These are phyloP conservation scores for Eristalinus sepulchralis DNA, from an alignment of 2,888 invertebrate genomes.

Conservation along the genomic window DNA sequence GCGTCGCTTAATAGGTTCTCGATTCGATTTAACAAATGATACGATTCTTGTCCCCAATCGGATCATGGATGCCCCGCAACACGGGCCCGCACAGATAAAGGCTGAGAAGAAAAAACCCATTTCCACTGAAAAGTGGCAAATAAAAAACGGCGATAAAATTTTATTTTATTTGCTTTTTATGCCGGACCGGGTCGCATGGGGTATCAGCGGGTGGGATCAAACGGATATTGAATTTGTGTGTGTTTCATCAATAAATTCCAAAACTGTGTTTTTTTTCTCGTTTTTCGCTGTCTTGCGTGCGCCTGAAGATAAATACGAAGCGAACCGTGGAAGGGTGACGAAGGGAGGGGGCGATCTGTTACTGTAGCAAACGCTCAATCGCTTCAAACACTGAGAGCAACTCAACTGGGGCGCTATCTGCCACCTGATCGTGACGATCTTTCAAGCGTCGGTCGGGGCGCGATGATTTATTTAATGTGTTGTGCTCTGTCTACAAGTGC, in stretches of 20 bases:
- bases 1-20: slow-evolving; percentile 49
- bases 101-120: slow-evolving; percentile 23
- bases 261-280: neutral
- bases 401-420: neutral
- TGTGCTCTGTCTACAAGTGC: neutral
- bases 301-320: neutral
- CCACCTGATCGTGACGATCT: neutral
- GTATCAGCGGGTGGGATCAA: slow-evolving; percentile 30
- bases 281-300: neutral
- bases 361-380: neutral
- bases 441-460: neutral
- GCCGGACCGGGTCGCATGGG: neutral
- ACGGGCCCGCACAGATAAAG: neutral
- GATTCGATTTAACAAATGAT: slow-evolving; percentile 40
- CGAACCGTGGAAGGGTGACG: neutral
- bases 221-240: slow-evolving; percentile 15
- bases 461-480: neutral
- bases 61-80: neutral
- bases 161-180: slow-evolving; percentile 46
- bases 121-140: slow-evolving; percentile 27
- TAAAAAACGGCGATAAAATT: slow-evolving; percentile 49
- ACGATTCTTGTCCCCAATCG: slow-evolving; percentile 13
- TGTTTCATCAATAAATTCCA: slow-evolving; percentile 17
- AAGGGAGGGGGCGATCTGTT: neutral
- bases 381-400: neutral